Conservation (phyloP, 2,888 invertebrate genomes). For the Tetragonisca angustula region DNA sequence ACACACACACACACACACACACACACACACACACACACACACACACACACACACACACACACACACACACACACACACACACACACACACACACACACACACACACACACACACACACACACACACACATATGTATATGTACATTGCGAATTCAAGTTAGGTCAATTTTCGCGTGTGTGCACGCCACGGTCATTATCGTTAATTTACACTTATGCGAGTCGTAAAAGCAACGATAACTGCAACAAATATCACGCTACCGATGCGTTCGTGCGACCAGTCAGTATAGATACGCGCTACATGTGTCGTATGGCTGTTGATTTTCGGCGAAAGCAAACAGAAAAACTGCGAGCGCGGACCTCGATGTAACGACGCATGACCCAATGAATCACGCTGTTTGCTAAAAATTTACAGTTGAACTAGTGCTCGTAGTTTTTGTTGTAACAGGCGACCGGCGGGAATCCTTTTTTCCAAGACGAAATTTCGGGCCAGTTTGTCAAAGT, state of each 20-base stretch:
- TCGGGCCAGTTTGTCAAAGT: too few relatives aligned
- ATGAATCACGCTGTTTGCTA: background rate
- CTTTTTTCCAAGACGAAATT: too few relatives aligned
- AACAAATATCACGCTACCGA: background rate
- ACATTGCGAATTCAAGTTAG: background rate
- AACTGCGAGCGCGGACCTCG: background rate
- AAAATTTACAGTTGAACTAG: background rate
- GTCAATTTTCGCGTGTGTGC: background rate
- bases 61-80: background rate
- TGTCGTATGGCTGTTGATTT: background rate
- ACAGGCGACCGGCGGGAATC: too few relatives aligned
- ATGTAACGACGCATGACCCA: background rate
- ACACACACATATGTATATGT: too few relatives aligned
- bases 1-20: too few relatives aligned
- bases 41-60: too few relatives aligned
- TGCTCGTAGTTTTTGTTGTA: too few relatives aligned
- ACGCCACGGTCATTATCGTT: background rate
- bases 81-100: background rate
- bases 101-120: background rate
- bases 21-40: too few relatives aligned
- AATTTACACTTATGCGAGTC: background rate
- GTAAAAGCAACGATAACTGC: constrained; percentile 1
- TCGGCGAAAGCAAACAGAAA: background rate
- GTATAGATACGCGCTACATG: background rate
- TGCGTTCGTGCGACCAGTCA: background rate